Conservation (phyloP, 1,140 invertebrate species). For the Elysia chlorotica region DNA sequence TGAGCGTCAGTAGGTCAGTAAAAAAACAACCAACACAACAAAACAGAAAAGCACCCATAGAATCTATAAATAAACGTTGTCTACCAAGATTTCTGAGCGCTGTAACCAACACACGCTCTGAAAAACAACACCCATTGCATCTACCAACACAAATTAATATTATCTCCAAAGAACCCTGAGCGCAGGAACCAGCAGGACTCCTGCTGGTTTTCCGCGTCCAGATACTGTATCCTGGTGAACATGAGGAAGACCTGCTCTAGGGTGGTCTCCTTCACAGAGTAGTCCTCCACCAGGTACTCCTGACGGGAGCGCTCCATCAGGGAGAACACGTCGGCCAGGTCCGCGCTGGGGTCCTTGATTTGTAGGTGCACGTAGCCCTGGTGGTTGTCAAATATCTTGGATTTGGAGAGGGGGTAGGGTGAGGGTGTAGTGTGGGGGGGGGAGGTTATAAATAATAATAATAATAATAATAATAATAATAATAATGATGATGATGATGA, state of each 20-base stretch:
- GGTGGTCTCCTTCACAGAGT: conserved; percentile 76
- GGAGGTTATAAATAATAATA: neutral
- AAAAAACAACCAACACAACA: no score
- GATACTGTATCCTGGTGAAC: conserved; percentile 61
- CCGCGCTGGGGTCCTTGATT: neutral
- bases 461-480: no score
- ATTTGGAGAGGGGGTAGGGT: neutral
- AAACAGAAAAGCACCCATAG: no score
- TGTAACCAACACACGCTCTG: no score
- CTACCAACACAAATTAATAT: no score
- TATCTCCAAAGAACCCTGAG: conserved; percentile 8
- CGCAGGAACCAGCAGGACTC: conserved; percentile 4
- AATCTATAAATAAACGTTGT: no score
- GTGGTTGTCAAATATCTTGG: neutral
- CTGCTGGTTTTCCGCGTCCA: conserved; percentile 7
- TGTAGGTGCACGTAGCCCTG: neutral
- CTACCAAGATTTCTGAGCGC: no score
- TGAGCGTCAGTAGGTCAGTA: no score
- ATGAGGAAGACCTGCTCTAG: conserved; percentile 73
- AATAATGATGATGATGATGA: no score
- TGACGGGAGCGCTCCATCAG: conserved; percentile 66
- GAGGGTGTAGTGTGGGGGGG: no score
- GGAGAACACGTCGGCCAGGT: conserved; percentile 67
- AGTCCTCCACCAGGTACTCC: conserved; percentile 70
- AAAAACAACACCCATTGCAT: no score